These are phyloP conservation scores for Agrilus mali DNA, from an alignment of 2,888 invertebrate species.

Conservation along the genomic window DNA sequence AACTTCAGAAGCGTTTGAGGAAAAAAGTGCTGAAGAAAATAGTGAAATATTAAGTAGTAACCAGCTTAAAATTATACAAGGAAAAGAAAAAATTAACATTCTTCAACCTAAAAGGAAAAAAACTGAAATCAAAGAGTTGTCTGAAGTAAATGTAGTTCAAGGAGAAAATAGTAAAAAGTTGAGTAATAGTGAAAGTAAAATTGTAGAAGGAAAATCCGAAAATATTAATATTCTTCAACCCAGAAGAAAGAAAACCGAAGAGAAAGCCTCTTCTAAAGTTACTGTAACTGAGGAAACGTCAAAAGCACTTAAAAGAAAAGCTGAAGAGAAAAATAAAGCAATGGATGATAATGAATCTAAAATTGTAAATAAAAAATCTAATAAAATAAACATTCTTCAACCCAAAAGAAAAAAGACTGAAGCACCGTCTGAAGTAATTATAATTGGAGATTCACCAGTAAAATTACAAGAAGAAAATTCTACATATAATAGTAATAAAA, in stretches of 20 bases:
- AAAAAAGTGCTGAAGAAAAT: not conserved
- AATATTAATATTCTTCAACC: too few species aligned
- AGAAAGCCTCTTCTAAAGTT: conserved; percentile 18
- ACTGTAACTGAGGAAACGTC: not conserved
- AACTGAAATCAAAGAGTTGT: conserved; percentile 46
- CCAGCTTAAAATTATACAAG: not conserved
- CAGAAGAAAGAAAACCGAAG: not conserved
- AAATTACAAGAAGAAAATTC: too few species aligned
- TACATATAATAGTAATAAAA: not conserved
- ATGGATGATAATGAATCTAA: not conserved
- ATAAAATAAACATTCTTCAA: not conserved
- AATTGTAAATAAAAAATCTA: not conserved
- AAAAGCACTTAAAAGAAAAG: not conserved
- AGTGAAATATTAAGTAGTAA: not conserved
- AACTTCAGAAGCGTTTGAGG: not conserved
- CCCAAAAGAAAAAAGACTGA: conserved; percentile 27
- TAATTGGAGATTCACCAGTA: conserved; percentile 21
- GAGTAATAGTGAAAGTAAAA: too few species aligned
- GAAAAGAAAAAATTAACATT: not conserved
- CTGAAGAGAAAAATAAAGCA: not conserved
- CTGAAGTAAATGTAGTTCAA: conserved; percentile 28
- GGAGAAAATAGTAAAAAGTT: too few species aligned
- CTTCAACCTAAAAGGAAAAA: not conserved
- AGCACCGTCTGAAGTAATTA: conserved; percentile 39
- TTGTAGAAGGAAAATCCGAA: not conserved